Base-by-base conservation (phyloP, 92 coral and sea anemone species). In the Palythoa heliodiscus region DNA sequence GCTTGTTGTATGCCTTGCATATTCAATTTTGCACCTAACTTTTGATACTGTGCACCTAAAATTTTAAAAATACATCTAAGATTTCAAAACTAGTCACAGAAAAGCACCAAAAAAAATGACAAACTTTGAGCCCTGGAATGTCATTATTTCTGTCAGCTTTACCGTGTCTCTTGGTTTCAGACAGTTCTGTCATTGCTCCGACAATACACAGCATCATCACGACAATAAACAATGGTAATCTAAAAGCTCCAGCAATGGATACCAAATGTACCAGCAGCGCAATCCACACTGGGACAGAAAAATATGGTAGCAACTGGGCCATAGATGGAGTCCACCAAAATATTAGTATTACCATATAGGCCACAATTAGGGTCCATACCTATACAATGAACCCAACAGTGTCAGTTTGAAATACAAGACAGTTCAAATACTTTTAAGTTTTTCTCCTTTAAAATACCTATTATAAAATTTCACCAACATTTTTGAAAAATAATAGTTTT, bases 241-340 rank as follows among this genome's bases (percentile, higher is more conserved):
- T 88, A 88, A 88, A 94, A 39, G 93, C 88, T 61, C 98, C 98
- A 90, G 99, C 97, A 43, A 96, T 92, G 20, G 99, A 89, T 52
- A 94, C 95, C 40, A 96, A 74, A 83, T 96, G 96, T 57, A 92
- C 83, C 22, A 94, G 87, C 55, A 96, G 79, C 70, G 89, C 89
- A 75, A 87, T 87, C 99, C 99, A 96, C 24, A 96, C 97, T 82
- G 99, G 99, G 3, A 94, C 81, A 24, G 99, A 92, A 75, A 96
- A 87, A 70, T 89, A 64, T 2, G 91, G 92, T 73, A 96, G 88
- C 64, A 83, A 58, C 25, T 69, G 72, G 48, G 98, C 88, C 58
- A 95, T 86, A 39, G 93, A 88, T 67, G 99, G 96, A 22, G 98
- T 89, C 99, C 99, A 96, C 88, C 92, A 93, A 66, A 94, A 94